Evolutionary conservation across 2,797 vertebrate species (phyloP), one percentile per base, ranked within the genome.

Genomic region (Typhlichthys subterraneus): DNA sequence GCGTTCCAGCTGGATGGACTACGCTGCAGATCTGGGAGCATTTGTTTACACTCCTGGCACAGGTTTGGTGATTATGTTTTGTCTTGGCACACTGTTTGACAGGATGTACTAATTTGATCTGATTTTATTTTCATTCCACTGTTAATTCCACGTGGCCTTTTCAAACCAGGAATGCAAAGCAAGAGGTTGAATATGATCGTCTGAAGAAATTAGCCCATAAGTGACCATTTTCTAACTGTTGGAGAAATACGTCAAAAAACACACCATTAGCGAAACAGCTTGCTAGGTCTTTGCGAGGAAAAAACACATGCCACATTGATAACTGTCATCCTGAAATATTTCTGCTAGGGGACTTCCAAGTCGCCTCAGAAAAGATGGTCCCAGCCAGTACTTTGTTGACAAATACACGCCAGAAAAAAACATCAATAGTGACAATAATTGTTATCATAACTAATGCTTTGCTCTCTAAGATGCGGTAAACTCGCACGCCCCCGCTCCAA

Each of bases 361-460:
- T n/a, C 1, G 1, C 15, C 64, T 60, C 1, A 1, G 14, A 61
- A 65, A 65, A 69, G 13, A 14, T 1, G 6, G 65, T 54, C 51
- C 45, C 19, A 0, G 14, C 57, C 59, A 63, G 38, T 60, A 29
- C 29, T 46, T 59, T 52, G 33, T 45, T 57, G 53, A 53, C 62
- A 45, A 53, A 31, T 59, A 50, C 63, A 61, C n/a, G 54, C 23
- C 23, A 49, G 57, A 57, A 80, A 71, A 83, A 71, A 65, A 72
- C 65, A 81, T 57, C 67, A 82, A 86, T 76, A 81, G 73, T 61
- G 61, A 70, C 64, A 73, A 76, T 61, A 79, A 67, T 63, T 60
- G 77, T 79, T 45, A 55, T 57, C 23, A 69, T 76, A 45, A 59
- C 53, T 9, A 53, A 15, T 10, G 17, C 12, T 81, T 72, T 49